These are phyloP conservation scores for Clytia hemisphaerica DNA, from an alignment of 30 jellyfish, hydroid and myxozoan genomes.

Conservation along the genomic window DNA sequence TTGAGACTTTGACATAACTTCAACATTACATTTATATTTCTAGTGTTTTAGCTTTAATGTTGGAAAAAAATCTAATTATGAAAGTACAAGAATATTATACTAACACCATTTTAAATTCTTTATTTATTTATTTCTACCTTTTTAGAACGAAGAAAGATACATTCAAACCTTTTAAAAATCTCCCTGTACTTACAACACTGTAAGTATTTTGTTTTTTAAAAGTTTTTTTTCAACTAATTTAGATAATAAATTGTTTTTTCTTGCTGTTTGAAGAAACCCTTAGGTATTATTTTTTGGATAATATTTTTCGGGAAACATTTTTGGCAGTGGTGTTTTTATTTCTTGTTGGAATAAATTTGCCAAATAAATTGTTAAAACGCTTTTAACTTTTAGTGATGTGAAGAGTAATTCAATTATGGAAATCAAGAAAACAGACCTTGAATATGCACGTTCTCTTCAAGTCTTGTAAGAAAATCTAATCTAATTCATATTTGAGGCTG, in stretches of 20 bases:
- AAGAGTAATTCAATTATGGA: conserved; percentile 25
- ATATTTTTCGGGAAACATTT: too few relatives aligned
- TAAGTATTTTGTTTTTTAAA: conserved; percentile 9
- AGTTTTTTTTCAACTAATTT: not conserved
- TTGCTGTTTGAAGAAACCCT: too few relatives aligned
- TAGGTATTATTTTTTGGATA: too few relatives aligned
- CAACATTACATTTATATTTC: too few relatives aligned
- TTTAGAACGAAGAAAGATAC: conserved; percentile 47
- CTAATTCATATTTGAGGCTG: too few relatives aligned
- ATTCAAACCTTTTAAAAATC: conserved; percentile 55
- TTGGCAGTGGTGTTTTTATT: too few relatives aligned
- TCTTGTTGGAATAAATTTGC: too few relatives aligned
- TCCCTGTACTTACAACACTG: conserved; percentile 42
- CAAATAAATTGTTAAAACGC: not conserved
- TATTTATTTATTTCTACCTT: not conserved
- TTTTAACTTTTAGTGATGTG: conserved; percentile 27
- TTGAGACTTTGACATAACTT: not conserved
- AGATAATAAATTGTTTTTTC: too few relatives aligned
- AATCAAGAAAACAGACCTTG: conserved; percentile 42
- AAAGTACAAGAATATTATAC: too few relatives aligned
- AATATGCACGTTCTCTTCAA: conserved; percentile 8
- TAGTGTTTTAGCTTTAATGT: too few relatives aligned
- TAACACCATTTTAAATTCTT: too few relatives aligned
- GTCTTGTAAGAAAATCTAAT: conserved; percentile 34
- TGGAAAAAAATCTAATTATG: too few relatives aligned